Evolutionary conservation across 2,888 invertebrate genomes (phyloP).

Genomic region (Drosophila rellima): DNA sequence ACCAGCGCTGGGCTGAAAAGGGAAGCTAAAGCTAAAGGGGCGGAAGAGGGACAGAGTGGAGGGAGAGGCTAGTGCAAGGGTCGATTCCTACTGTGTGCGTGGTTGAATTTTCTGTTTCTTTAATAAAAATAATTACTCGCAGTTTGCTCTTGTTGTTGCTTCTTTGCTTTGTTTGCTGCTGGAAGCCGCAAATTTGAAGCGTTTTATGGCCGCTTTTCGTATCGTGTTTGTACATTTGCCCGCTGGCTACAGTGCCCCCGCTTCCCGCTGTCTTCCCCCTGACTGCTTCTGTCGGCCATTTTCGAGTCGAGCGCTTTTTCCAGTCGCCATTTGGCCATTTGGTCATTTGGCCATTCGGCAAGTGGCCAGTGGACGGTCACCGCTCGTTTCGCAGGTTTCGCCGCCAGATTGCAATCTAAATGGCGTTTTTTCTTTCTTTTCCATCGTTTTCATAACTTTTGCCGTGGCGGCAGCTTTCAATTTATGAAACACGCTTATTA

Average conservation of each 20-base stretch:
- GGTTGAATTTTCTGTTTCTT: constrained; percentile 46
- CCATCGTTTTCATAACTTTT: constrained; percentile 70
- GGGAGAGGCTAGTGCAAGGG: constrained; percentile 16
- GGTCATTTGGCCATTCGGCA: constrained; percentile 16
- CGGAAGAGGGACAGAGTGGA: not conserved
- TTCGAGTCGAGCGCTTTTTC: constrained; percentile 69
- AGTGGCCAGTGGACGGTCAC: constrained; percentile 27
- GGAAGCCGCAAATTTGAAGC: constrained; percentile 70
- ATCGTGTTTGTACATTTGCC: constrained; percentile 65
- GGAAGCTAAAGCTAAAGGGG: not conserved
- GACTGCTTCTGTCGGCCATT: constrained; percentile 59
- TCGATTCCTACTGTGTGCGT: constrained; percentile 16
- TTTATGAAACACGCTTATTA: constrained; percentile 77
- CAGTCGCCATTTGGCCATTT: constrained; percentile 36
- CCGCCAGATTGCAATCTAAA: constrained; percentile 74
- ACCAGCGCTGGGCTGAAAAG: constrained; percentile 4
- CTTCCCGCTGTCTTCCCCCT: not conserved
- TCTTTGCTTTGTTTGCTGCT: constrained; percentile 61
- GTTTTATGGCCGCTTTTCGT: constrained; percentile 71
- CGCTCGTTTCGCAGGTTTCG: constrained; percentile 58
- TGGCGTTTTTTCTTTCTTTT: constrained; percentile 54
- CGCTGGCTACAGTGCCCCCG: constrained; percentile 16
- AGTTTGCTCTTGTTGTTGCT: constrained; percentile 39
- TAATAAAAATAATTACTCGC: constrained; percentile 75
- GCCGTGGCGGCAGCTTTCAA: constrained; percentile 73